Base-by-base conservation (phyloP, 2,797 vertebrate species). In the Sphenodon punctatus region DNA sequence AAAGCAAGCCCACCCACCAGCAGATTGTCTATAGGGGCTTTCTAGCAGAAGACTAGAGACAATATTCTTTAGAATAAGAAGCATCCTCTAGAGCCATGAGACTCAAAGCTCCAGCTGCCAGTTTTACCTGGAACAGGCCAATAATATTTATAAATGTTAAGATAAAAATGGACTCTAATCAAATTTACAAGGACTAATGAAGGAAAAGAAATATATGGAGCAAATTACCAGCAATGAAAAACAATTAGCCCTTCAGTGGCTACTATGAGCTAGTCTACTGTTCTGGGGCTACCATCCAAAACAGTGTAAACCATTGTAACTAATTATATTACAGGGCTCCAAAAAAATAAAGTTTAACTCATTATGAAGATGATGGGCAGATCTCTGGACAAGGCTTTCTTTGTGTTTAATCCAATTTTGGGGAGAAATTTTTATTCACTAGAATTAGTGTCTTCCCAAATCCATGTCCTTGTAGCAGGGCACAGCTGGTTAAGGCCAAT, bases 361-460 rank as follows among this genome's bases (percentile, higher is more conserved):
- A 55, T 78, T 86, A 68, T 46, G 82, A 78, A 87, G 77, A 85
- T 58, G 56, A 49, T 63, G 82, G 65, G 58, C 78, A 39, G 27
- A 73, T 65, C 75, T 72, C 58, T 7, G 32, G 68, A 92, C 90
- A 91, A 93, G 66, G 75, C 72, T 60, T 23, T 39, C 59, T 73
- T 90, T 91, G 90, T 93, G 77, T 38, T 68, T 63, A 76, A 66
- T 15, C 74, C 60, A 78, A 68, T 87, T 67, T 83, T 78, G 67
- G 67, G 82, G 67, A n/a, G n/a, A n/a, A 86, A 86, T 78, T 56
- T 74, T 76, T 82, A 42, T 67, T 84, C 65, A 30, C 45, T 42
- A 68, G 61, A 67, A 67, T 25, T 71, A 77, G 70, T n/a, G 53
- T 75, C 55, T 45, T 43, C 19, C 64, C 89, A 67, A 82, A 25